These are phyloP conservation scores for Drosophila ananassae DNA, from an alignment of 1,140 invertebrate genomes.

Conservation along the genomic window DNA sequence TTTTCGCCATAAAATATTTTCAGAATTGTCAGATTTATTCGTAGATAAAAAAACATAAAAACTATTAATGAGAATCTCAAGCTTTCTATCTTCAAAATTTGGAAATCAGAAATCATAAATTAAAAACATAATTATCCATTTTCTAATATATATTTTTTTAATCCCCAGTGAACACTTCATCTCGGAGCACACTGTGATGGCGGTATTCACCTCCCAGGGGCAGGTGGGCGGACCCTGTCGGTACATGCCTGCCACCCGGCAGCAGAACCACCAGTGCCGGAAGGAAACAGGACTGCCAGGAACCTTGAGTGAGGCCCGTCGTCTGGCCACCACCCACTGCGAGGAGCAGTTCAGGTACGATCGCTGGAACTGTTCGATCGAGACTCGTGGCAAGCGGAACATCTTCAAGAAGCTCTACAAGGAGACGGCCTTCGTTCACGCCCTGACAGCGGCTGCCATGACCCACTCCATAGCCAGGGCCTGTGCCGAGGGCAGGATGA, in stretches of 20 bases:
- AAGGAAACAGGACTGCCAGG: constrained; percentile 85
- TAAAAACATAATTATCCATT: not conserved
- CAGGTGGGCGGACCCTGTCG: constrained; percentile 79
- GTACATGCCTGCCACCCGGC: constrained; percentile 78
- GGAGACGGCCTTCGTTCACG: constrained; percentile 92
- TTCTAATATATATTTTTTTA: not conserved
- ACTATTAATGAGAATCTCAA: too few relatives aligned
- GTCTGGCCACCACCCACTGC: constrained; percentile 85
- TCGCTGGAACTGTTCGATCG: constrained; percentile 87
- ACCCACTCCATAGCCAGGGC: constrained; percentile 89
- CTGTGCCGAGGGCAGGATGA: constrained; percentile 89
- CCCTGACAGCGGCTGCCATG: constrained; percentile 89
- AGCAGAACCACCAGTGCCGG: constrained; percentile 85
- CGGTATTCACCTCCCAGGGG: constrained; percentile 78
- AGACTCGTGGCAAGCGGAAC: constrained; percentile 85
- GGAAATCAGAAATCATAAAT: too few relatives aligned
- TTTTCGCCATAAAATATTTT: too few relatives aligned
- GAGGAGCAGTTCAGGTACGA: constrained; percentile 87
- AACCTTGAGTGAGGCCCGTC: constrained; percentile 85
- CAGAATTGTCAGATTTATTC: not conserved
- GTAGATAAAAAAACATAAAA: too few relatives aligned
- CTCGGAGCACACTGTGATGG: constrained; percentile 83
- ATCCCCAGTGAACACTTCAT: constrained; percentile 44
- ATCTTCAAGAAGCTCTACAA: constrained; percentile 87
- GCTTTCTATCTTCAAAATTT: too few relatives aligned